Base-by-base conservation (phyloP, 2,888 invertebrate species). In the Pomacea canaliculata region DNA sequence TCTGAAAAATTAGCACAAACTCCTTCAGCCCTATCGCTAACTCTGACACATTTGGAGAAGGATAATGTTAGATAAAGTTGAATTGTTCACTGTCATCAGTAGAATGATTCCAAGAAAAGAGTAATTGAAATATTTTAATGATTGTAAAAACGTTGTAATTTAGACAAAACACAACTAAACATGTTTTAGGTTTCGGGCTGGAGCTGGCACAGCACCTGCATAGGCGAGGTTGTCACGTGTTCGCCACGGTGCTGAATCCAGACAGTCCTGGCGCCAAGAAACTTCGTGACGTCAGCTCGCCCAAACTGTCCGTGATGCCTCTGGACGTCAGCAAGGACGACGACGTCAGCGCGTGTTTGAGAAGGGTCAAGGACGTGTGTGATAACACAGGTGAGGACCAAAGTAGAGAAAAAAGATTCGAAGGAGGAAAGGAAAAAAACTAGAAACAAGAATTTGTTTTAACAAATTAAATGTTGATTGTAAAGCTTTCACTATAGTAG, bases 161-260 rank as follows among this genome's bases (percentile, higher is more conserved):
- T 37, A 37, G 0, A 37, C 23, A 56, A 56, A 56, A 56, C 16
- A 16, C 16, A 56, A 16, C 1, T 4, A 2, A 7, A 10, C 12
- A 10, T 56, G 51, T 62, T 63, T 27, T 2, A 79, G 79, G 79
- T 10, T 77, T 79, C 67, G 79, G 79, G 9, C 65, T 75, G 48
- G 74, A 63, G 0, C 66, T 77, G 18, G 79, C 79, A 56, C 70
- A 71, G 49, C 72, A 63, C 12, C 71, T 79, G 27, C 23, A 68
- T 46, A 68, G 62, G 23, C 70, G 27, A n/a, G 77, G 76, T 1
- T 77, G 73, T 37, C 73, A 68, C 23, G 77, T 79, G 27, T 77
- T 79, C 72, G 79, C 79, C 49, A 73, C 76, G 2, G 77, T 77
- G 23, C 12, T 63, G 63, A n/a, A 19, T 10, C 13, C 63, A 23